Base-by-base conservation (phyloP, 1,140 invertebrate species). In the Drosophila virilis region DNA sequence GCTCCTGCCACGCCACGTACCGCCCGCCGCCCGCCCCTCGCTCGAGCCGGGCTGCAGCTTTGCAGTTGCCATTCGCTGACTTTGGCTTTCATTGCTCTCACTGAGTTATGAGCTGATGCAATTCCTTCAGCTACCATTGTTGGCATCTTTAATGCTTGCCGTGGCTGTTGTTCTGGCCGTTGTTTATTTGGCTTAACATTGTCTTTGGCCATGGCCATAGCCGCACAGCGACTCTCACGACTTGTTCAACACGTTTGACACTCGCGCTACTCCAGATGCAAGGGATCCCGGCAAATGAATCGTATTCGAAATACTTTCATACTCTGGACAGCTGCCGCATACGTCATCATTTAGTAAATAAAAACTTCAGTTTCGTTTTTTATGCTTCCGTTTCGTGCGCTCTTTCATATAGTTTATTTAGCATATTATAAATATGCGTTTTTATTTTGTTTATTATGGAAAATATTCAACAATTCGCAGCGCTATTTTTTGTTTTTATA, bases 41-140 rank as follows among this genome's bases (percentile, higher is more conserved):
- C 10, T 22, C 40, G 8, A 5, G 8, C 3, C 8, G 22, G n/a
- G 35, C 22, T 22, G 22, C 28, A 22, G 17, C 35, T 51, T 70
- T 48, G 82, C 69, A 76, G 69, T 73, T 75, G 66, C 77, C 85
- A 77, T 82, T 37, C 79, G 54, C 68, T 72, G 71, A 67, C 80
- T 79, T 81, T 51, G 50, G 40, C 35, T 73, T 73, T 66, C 59
- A 73, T 69, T 78, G 66, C 83, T 48, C 59, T 66, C 59, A 52
- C 80, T 86, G 79, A 86, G 73, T 79, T 86, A 86, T 89, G 84
- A 83, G 72, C 73, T 64, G 77, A 77, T 85, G 85, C 80, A 69
- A 85, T 89, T 77, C 43, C 62, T 65, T 33, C 52, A 48, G 37
- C 35, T 48, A 35, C 52, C 35, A 59, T 60, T 50, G 10, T 66